Conservation (phyloP, 1,140 invertebrate genomes). For the Homalodisca vitripennis region DNA sequence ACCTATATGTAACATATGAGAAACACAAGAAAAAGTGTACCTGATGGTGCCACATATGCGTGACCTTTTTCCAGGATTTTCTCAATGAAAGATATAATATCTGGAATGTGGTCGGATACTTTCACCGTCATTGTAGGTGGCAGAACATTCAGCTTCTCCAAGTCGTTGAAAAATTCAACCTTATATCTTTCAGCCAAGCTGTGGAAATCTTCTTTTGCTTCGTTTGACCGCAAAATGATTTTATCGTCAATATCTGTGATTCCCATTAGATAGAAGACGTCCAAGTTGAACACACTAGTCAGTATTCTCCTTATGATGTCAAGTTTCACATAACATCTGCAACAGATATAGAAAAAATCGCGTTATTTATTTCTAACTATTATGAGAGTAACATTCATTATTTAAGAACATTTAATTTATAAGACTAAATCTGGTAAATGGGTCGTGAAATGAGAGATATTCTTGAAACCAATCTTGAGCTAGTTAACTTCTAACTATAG, state of each 20-base stretch:
- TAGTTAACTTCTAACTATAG: too few species aligned
- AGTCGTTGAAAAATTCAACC: slow-evolving; percentile 79
- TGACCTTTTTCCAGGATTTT: slow-evolving; percentile 60
- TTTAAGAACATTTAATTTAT: too few species aligned
- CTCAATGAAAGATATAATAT: slow-evolving; percentile 75
- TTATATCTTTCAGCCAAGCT: slow-evolving; percentile 69
- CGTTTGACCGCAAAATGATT: slow-evolving; percentile 74
- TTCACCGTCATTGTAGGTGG: slow-evolving; percentile 67
- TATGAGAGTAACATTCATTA: too few species aligned
- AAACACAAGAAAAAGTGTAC: too few species aligned
- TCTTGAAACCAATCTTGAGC: too few species aligned
- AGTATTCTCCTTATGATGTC: slow-evolving; percentile 87
- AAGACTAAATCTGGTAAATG: too few species aligned
- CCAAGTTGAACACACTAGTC: slow-evolving; percentile 70
- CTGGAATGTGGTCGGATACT: slow-evolving; percentile 77
- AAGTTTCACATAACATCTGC: slow-evolving; percentile 77
- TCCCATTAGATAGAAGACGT: slow-evolving; percentile 81
- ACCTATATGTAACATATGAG: too few species aligned
- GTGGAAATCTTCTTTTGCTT: slow-evolving; percentile 55
- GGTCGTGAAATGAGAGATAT: too few species aligned
- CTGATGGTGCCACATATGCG: slow-evolving; percentile 60
- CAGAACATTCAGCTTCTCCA: slow-evolving; percentile 66
- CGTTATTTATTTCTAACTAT: too few species aligned
- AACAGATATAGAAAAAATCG: too few species aligned
- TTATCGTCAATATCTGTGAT: slow-evolving; percentile 97